A percentile compares a stretch with the other conserved stretches of the same genome.
phyloP scores from a whole-genome alignment of 2,888 invertebrate genomes.

The Trissonchulus sp. region DNA sequence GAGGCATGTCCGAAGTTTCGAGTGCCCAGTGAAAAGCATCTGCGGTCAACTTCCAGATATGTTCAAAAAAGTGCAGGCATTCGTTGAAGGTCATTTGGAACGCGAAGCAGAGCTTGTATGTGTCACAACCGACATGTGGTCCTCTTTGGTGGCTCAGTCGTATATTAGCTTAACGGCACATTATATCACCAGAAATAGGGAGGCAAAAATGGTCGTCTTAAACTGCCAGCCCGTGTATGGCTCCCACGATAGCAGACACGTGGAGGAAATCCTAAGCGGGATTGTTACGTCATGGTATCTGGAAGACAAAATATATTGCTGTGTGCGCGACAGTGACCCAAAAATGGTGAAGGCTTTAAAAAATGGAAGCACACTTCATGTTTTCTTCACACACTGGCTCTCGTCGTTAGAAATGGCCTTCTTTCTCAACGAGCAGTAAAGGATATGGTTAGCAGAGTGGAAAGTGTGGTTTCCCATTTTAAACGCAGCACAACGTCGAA shows the following conservation, averaged over 20 bases:
- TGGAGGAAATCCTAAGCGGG: background rate
- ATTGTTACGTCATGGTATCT: background rate
- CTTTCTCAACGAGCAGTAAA: background rate
- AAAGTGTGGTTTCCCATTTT: background rate
- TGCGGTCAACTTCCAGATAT: background rate
- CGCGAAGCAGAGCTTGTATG: background rate
- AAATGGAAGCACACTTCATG: background rate
- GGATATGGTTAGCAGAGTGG: background rate
- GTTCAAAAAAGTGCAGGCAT: background rate
- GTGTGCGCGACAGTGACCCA: background rate
- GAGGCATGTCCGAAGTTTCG: background rate
- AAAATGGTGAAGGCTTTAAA: background rate
- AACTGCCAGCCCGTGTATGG: background rate
- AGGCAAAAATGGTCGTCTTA: background rate
- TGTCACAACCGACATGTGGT: background rate
- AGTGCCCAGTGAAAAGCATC: slow-evolving; percentile 1
- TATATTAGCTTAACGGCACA: background rate
- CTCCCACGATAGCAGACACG: background rate
- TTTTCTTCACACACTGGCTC: background rate
- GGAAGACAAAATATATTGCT: background rate
- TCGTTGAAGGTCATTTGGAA: background rate
- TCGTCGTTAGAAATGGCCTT: background rate
- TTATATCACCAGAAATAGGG: background rate
- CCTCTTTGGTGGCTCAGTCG: background rate
- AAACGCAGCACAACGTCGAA: background rate